These are phyloP conservation scores for Tenthredo amoena DNA, from an alignment of 2,888 invertebrate species.

Conservation along the genomic window DNA sequence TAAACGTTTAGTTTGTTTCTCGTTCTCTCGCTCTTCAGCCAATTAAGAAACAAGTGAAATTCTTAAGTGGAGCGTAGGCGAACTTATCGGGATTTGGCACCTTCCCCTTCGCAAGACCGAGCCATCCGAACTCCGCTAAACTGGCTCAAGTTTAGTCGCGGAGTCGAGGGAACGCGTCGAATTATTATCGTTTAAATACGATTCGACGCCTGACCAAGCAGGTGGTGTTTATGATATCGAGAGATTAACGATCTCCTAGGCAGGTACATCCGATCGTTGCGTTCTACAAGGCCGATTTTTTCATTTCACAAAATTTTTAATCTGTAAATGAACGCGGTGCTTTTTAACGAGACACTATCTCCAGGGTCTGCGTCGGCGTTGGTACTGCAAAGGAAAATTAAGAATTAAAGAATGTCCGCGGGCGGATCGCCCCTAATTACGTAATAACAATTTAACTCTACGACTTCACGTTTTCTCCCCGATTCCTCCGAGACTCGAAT, in stretches of 20 bases:
- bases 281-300: background rate
- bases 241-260: background rate
- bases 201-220: background rate
- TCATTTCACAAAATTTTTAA: constrained; percentile 42
- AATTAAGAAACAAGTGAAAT: constrained; percentile 40
- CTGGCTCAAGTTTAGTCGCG: constrained; percentile 25
- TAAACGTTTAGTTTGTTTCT: constrained; percentile 12
- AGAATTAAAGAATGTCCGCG: constrained; percentile 68
- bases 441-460: constrained; percentile 75
- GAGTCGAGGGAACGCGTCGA: background rate
- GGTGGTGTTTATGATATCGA: constrained; percentile 3
- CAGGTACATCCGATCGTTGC: background rate
- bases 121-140: constrained; percentile 2
- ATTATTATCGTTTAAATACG: background rate
- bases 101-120: background rate
- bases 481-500: constrained; percentile 41
- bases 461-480: constrained; percentile 48
- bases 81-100: constrained; percentile 38
- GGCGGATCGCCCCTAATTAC: constrained; percentile 73
- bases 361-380: constrained; percentile 55
- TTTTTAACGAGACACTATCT: constrained; percentile 2
- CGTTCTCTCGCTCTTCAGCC: constrained; percentile 4
- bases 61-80: constrained; percentile 17
- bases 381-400: constrained; percentile 66
- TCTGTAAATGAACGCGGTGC: constrained; percentile 69